Conservation (phyloP, 1,140 invertebrate species). For the Pogonomyrmex barbatus region DNA sequence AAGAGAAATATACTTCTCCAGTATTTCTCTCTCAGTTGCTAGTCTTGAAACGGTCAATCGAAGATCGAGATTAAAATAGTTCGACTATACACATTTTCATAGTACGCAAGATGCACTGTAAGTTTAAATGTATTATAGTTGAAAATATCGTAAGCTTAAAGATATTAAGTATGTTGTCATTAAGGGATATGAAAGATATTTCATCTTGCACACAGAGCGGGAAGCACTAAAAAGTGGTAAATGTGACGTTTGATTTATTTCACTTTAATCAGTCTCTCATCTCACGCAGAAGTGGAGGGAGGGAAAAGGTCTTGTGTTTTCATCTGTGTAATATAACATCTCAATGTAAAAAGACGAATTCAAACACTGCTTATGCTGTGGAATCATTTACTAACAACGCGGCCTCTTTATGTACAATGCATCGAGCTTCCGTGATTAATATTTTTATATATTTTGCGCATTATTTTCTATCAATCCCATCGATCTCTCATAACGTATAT, state of each 20-base stretch:
- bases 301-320: constrained; percentile 33
- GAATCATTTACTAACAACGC: constrained; percentile 70
- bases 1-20: neutral
- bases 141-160: constrained; percentile 16
- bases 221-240: neutral
- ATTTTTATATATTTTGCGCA: constrained; percentile 60
- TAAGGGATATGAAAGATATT: neutral
- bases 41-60: too few relatives aligned
- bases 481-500: constrained; percentile 11
- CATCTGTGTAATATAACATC: constrained; percentile 53
- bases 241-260: constrained; percentile 13
- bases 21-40: too few relatives aligned
- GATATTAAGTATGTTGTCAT: neutral
- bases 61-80: constrained; percentile 7
- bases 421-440: constrained; percentile 75
- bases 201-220: neutral
- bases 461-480: neutral
- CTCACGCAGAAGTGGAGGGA: neutral
- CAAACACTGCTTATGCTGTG: constrained; percentile 53
- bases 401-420: constrained; percentile 66
- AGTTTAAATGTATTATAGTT: neutral
- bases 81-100: constrained; percentile 30
- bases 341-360: constrained; percentile 58
- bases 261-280: constrained; percentile 68
- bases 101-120: neutral